These are phyloP conservation scores for Botrylloides violaceus DNA, from an alignment of 23 tunicate species.

Conservation along the genomic window DNA sequence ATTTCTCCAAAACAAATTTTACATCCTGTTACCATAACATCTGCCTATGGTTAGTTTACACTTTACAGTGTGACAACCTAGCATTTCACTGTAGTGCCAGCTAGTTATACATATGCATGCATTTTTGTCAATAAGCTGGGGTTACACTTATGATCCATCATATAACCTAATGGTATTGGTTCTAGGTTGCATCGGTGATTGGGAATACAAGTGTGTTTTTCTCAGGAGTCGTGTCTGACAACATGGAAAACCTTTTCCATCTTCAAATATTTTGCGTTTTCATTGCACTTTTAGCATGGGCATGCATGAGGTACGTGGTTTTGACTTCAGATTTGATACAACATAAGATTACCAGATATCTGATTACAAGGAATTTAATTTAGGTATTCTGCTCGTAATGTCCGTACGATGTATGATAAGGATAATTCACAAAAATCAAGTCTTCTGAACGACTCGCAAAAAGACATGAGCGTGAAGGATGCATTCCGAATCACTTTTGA, in stretches of 20 bases:
- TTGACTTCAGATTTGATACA: background rate
- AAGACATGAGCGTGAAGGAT: slow-evolving; percentile 16
- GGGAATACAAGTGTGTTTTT: slow-evolving; percentile 70
- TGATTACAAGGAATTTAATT: too few species aligned
- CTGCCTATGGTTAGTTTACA: too few species aligned
- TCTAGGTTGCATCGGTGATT: slow-evolving; percentile 49
- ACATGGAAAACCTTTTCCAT: slow-evolving; percentile 59
- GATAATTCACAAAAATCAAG: background rate
- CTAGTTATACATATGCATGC: too few species aligned
- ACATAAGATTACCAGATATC: too few species aligned
- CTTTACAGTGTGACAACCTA: too few species aligned
- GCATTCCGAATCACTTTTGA: slow-evolving; percentile 53
- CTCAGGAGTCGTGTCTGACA: slow-evolving; percentile 61
- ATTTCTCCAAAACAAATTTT: too few species aligned
- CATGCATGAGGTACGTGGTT: slow-evolving; percentile 75
- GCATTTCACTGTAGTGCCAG: too few species aligned
- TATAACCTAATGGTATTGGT: too few species aligned
- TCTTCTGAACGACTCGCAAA: background rate
- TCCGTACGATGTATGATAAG: slow-evolving; percentile 7
- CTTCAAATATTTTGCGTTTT: slow-evolving; percentile 62
- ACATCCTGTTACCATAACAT: too few species aligned
- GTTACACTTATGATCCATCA: too few species aligned
- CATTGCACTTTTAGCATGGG: slow-evolving; percentile 46
- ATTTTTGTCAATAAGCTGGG: too few species aligned
- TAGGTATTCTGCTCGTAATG: slow-evolving; percentile 11